These are phyloP conservation scores for Chromis chromis DNA, from an alignment of 2,797 vertebrate species.

Conservation along the genomic window DNA sequence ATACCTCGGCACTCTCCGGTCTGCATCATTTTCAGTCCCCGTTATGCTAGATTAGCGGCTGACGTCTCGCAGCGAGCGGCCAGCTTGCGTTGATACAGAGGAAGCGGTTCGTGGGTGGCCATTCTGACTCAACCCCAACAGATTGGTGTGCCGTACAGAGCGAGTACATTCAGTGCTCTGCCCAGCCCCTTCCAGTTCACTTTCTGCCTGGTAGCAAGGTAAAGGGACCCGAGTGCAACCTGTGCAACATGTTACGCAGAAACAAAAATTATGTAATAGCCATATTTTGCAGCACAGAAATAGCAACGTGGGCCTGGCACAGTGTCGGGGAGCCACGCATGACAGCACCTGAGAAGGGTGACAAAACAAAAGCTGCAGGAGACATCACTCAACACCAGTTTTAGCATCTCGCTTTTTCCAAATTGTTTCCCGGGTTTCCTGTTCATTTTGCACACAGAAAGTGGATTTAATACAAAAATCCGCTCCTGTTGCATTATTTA, in stretches of 20 bases:
- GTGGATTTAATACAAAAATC: background rate
- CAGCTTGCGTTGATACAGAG: slow-evolving; percentile 78
- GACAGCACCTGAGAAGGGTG: slow-evolving; percentile 60
- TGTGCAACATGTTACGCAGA: slow-evolving; percentile 50
- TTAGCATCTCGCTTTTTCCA: slow-evolving; percentile 37
- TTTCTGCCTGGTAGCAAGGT: slow-evolving; percentile 57
- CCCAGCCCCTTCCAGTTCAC: slow-evolving; percentile 39
- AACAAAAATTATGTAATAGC: slow-evolving; percentile 57
- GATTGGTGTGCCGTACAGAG: slow-evolving; percentile 75
- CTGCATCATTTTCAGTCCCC: slow-evolving; percentile 82
- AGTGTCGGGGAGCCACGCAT: slow-evolving; percentile 48
- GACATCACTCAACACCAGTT: slow-evolving; percentile 47
- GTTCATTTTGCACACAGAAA: background rate
- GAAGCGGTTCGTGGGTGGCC: slow-evolving; percentile 80
- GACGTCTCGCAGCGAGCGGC: slow-evolving; percentile 81
- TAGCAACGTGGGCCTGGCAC: slow-evolving; percentile 57
- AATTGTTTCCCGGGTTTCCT: slow-evolving; percentile 33
- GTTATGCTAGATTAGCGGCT: slow-evolving; percentile 85
- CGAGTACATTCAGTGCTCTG: slow-evolving; percentile 60
- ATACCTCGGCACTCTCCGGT: slow-evolving; percentile 83
- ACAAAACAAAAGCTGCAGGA: slow-evolving; percentile 70
- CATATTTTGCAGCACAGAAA: slow-evolving; percentile 66
- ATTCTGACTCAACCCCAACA: slow-evolving; percentile 80
- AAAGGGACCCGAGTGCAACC: slow-evolving; percentile 41
- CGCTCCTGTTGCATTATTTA: background rate